Evolutionary conservation across 2,888 invertebrate genomes (phyloP).

Genomic region (Ischnura elegans): DNA sequence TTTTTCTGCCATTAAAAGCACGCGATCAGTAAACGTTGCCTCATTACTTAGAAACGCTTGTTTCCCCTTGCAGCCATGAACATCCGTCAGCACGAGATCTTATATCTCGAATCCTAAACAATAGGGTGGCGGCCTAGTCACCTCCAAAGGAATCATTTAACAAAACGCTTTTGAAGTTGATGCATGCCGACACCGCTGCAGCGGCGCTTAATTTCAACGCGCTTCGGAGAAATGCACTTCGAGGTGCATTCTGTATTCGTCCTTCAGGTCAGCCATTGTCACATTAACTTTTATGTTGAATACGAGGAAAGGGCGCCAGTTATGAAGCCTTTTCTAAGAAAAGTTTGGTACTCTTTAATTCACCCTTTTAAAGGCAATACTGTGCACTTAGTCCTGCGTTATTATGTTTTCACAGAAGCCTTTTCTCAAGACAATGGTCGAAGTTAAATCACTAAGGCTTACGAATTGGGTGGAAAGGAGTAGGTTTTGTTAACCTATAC

Average conservation of each 20-base stretch:
- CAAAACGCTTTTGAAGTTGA: not conserved
- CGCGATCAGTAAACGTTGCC: not conserved
- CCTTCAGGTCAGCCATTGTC: not conserved
- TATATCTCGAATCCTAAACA: not conserved
- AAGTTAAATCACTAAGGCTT: too few species aligned
- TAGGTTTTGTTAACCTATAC: too few species aligned
- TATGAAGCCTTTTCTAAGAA: too few species aligned
- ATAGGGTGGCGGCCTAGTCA: not conserved
- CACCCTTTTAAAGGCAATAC: too few species aligned
- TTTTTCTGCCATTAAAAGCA: not conserved
- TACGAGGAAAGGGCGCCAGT: too few species aligned
- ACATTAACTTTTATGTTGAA: too few species aligned
- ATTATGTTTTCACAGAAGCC: too few species aligned
- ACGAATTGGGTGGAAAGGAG: too few species aligned
- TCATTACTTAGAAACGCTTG: not conserved
- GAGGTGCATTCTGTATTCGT: not conserved
- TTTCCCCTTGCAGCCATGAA: not conserved
- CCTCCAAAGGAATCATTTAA: not conserved
- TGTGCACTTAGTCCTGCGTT: too few species aligned
- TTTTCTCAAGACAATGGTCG: too few species aligned
- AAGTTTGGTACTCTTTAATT: too few species aligned
- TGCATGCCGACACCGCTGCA: not conserved
- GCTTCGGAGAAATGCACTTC: not conserved
- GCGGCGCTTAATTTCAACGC: not conserved
- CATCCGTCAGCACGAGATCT: not conserved